phyloP scores from a whole-genome alignment of 2,888 invertebrate genomes.

The Lucinisca nassula region DNA sequence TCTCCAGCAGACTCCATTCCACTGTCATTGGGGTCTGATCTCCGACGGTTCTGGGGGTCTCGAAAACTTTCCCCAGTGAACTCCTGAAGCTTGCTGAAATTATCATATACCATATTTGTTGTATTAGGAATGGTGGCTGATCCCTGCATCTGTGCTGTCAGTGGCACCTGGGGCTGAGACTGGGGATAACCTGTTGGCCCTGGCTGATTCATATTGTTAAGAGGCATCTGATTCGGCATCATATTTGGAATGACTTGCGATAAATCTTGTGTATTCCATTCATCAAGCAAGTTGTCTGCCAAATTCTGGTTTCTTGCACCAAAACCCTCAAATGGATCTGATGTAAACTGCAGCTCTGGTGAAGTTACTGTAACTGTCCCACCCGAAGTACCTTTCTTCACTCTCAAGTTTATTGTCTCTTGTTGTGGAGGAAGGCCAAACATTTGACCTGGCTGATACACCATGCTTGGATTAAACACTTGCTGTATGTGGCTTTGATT shows the following conservation, averaged over 20 bases:
- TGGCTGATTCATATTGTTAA: background rate
- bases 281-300: background rate
- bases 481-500: background rate
- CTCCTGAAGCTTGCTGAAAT: background rate
- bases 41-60: conserved; percentile 27
- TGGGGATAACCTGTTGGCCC: background rate
- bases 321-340: background rate
- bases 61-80: conserved; percentile 20
- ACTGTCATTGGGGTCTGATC: conserved; percentile 51
- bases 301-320: background rate
- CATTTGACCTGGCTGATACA: background rate
- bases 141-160: background rate
- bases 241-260: background rate
- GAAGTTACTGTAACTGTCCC: background rate
- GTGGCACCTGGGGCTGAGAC: background rate
- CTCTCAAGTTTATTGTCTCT: background rate
- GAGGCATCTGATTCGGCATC: background rate
- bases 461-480: background rate
- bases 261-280: background rate
- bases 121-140: background rate
- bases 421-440: background rate
- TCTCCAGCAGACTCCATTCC: conserved; percentile 63
- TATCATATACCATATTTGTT: background rate
- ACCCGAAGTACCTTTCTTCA: background rate
- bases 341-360: background rate